phyloP scores from a whole-genome alignment of 1,140 invertebrate genomes.

The Plectus sambesii region DNA sequence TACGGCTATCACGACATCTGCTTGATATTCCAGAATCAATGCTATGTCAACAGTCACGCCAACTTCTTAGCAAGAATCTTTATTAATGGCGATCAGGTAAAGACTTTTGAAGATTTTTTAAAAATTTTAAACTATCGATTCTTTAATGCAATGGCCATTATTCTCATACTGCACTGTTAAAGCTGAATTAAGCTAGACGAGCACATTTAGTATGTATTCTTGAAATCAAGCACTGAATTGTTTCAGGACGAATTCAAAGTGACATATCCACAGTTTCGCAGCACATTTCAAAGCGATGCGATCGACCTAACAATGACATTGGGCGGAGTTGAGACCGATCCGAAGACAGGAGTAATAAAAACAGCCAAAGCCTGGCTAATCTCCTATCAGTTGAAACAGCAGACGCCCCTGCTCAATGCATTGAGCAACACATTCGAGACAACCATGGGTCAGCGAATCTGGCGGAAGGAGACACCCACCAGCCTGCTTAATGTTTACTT shows the following conservation, averaged over 20 bases:
- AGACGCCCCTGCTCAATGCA: slow-evolving; percentile 10
- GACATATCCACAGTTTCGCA: slow-evolving; percentile 27
- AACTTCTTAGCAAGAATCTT: slow-evolving; percentile 31
- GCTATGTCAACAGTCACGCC: slow-evolving; percentile 32
- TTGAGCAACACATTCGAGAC: slow-evolving; percentile 27
- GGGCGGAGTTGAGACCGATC: slow-evolving; percentile 23
- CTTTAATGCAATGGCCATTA: too few species aligned
- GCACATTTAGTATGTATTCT: too few species aligned
- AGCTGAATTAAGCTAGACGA: too few species aligned
- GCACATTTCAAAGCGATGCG: slow-evolving; percentile 24
- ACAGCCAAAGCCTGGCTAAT: slow-evolving; percentile 29
- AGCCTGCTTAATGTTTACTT: slow-evolving; percentile 25
- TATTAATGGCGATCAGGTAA: slow-evolving; percentile 21
- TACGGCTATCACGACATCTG: slow-evolving; percentile 31
- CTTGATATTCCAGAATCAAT: slow-evolving; percentile 32
- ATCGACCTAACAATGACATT: slow-evolving; percentile 28
- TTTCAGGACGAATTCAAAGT: slow-evolving; percentile 29
- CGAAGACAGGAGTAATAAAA: slow-evolving; percentile 11
- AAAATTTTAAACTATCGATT: too few species aligned
- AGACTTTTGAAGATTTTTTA: background rate
- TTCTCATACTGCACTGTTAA: too few species aligned
- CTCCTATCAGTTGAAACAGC: slow-evolving; percentile 31
- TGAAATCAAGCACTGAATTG: too few species aligned
- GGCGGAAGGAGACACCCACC: slow-evolving; percentile 11
- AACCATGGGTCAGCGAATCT: slow-evolving; percentile 13